Evolutionary conservation across 1,140 invertebrate genomes (phyloP).

Genomic region (Physella acuta): DNA sequence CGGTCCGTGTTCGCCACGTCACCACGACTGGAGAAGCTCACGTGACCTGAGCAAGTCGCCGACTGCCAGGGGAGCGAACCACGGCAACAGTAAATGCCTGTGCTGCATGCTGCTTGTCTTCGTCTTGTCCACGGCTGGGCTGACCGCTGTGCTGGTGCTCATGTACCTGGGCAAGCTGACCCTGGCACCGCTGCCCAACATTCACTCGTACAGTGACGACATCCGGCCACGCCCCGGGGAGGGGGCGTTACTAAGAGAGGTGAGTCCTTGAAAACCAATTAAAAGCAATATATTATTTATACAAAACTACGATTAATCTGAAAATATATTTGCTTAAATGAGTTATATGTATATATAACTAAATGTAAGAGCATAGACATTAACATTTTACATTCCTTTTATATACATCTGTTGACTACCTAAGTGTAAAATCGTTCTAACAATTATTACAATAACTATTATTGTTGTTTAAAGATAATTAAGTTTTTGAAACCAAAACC

Average conservation of each 20-base stretch:
- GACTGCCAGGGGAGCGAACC: slow-evolving; percentile 1
- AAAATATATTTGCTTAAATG: too few relatives aligned
- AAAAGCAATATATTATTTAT: too few relatives aligned
- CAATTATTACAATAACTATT: too few relatives aligned
- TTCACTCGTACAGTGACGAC: not conserved
- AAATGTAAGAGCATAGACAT: too few relatives aligned
- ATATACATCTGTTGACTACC: too few relatives aligned
- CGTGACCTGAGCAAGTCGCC: slow-evolving; percentile 21
- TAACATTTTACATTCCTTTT: too few relatives aligned
- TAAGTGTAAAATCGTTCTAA: too few relatives aligned
- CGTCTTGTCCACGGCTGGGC: slow-evolving; percentile 17
- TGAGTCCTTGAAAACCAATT: not conserved
- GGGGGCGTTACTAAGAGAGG: slow-evolving; percentile 18
- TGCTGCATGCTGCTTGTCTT: slow-evolving; percentile 26
- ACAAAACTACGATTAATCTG: too few relatives aligned
- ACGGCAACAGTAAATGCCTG: slow-evolving; percentile 17
- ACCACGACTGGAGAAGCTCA: slow-evolving; percentile 17
- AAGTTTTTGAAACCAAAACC: too few relatives aligned
- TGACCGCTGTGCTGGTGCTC: slow-evolving; percentile 12
- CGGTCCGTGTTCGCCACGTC: slow-evolving; percentile 19
- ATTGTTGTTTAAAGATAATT: too few relatives aligned
- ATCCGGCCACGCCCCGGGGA: slow-evolving; percentile 3
- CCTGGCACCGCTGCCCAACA: slow-evolving; percentile 15
- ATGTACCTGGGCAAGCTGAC: slow-evolving; percentile 20
- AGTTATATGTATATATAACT: too few relatives aligned